Percentiles rank a stretch among this genome's conserved stretches.
phyloP scores from a whole-genome alignment of 2,888 invertebrate species.

The Coleophora deauratella region DNA sequence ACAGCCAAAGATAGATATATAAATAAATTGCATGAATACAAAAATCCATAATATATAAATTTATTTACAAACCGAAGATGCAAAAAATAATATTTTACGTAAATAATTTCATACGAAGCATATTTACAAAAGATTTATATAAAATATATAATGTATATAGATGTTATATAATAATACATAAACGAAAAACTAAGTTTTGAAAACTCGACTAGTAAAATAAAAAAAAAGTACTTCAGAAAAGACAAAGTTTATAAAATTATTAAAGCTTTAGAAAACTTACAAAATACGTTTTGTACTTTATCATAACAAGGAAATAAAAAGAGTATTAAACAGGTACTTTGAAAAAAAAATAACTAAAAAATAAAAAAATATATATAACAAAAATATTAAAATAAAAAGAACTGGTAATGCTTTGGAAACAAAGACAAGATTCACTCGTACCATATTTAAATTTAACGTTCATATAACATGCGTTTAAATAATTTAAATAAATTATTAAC shows the following conservation, averaged over 20 bases:
- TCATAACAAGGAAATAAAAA: conserved; percentile 23
- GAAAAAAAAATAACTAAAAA: conserved; percentile 22
- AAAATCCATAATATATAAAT: too few relatives aligned
- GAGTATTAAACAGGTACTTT: conserved; percentile 51
- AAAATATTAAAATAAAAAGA: conserved; percentile 16
- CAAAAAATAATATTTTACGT: conserved; percentile 57
- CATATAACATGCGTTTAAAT: conserved; percentile 24
- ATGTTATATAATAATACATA: conserved; percentile 17
- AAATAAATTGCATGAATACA: conserved; percentile 15
- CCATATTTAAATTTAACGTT: conserved; percentile 17
- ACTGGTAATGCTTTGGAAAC: conserved; percentile 34
- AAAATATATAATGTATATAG: conserved; percentile 16
- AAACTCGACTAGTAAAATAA: conserved; percentile 31
- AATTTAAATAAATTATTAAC: conserved; percentile 38
- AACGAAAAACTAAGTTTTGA: conserved; percentile 19
- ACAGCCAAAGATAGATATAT: conserved; percentile 13
- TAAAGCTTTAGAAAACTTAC: conserved; percentile 46
- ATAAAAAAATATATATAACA: conserved; percentile 12
- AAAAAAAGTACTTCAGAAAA: conserved; percentile 23
- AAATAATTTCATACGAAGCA: conserved; percentile 53
- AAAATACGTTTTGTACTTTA: conserved; percentile 44
- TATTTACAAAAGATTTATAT: conserved; percentile 61
- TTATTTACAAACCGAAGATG: conserved; percentile 36
- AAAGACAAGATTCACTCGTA: conserved; percentile 56
- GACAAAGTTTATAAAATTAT: conserved; percentile 28